Conservation (phyloP, 2,888 invertebrate genomes). For the Pterobdella sp. region DNA sequence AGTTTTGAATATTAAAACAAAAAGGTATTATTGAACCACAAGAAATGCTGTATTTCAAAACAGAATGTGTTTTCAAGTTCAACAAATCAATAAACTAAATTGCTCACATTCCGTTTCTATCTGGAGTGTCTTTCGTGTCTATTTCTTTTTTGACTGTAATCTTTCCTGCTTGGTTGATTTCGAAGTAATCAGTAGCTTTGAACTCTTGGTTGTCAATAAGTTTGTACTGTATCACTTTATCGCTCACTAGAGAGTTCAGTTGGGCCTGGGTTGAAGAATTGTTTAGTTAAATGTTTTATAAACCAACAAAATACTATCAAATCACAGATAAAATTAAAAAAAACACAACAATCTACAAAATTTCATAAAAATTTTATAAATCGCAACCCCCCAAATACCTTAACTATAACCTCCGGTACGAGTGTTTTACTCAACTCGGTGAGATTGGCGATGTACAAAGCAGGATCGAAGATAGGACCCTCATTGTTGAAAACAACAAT, state of each 20-base stretch:
- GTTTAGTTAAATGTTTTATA: not conserved
- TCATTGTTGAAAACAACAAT: slow-evolving; percentile 15
- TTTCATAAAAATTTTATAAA: too few species aligned
- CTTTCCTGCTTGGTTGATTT: not conserved
- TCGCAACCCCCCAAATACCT: not conserved
- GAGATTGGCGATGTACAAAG: slow-evolving; percentile 12
- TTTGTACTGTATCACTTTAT: slow-evolving; percentile 22
- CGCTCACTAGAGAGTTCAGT: slow-evolving; percentile 15
- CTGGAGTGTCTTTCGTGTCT: slow-evolving; percentile 31
- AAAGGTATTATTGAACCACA: not conserved
- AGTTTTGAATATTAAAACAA: not conserved
- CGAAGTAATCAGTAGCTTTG: not conserved
- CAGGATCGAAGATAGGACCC: slow-evolving; percentile 19
- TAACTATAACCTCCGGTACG: slow-evolving; percentile 4
- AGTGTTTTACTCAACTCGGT: slow-evolving; percentile 16
- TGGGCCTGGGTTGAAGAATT: slow-evolving; percentile 17
- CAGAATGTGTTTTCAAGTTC: too few species aligned
- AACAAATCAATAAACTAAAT: not conserved
- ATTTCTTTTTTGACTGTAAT: slow-evolving; percentile 6
- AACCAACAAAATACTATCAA: not conserved
- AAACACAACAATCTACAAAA: too few species aligned
- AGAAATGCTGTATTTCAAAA: too few species aligned
- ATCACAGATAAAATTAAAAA: not conserved
- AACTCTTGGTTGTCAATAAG: not conserved
- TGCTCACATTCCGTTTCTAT: slow-evolving; percentile 20